Conservation (phyloP, 2,797 vertebrate species). For the Bradypus variegatus region DNA sequence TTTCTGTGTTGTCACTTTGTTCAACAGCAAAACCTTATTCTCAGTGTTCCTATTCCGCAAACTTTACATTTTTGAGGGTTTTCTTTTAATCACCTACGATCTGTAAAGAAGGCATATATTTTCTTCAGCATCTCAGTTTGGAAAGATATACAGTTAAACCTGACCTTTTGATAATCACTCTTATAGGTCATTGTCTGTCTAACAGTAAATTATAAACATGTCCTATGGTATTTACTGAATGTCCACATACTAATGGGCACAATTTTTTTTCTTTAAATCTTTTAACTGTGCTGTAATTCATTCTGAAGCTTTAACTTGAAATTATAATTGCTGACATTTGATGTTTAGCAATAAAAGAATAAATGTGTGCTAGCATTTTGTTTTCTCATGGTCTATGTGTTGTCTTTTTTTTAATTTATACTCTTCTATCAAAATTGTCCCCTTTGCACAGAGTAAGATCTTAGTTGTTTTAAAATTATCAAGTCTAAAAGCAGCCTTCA, state of each 20-base stretch:
- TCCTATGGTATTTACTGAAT: conserved; percentile 54
- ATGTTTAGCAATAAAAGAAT: conserved; percentile 64
- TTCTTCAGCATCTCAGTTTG: conserved; percentile 50
- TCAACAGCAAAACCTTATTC: conserved; percentile 48
- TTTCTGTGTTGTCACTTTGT: conserved; percentile 42
- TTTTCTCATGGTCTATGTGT: conserved; percentile 44
- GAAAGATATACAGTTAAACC: conserved; percentile 47
- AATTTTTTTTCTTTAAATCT: conserved; percentile 42
- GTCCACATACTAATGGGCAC: conserved; percentile 40
- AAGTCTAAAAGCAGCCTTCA: conserved; percentile 36
- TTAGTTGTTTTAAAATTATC: conserved; percentile 33
- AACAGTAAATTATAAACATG: conserved; percentile 35
- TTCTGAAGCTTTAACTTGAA: conserved; percentile 51
- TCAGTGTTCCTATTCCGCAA: conserved; percentile 51
- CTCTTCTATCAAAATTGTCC: conserved; percentile 25
- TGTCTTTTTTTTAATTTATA: neutral
- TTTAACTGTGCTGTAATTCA: conserved; percentile 44
- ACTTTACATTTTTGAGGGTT: conserved; percentile 58
- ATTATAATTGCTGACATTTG: conserved; percentile 34
- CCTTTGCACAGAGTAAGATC: conserved; percentile 2
- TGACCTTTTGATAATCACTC: conserved; percentile 46
- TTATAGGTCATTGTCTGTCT: conserved; percentile 40
- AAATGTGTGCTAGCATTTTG: conserved; percentile 50
- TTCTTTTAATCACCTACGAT: conserved; percentile 19
- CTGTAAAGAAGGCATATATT: conserved; percentile 46